Conservation (phyloP, 2,113 vertebrate genomes). For the Fukomys damarensis region DNA sequence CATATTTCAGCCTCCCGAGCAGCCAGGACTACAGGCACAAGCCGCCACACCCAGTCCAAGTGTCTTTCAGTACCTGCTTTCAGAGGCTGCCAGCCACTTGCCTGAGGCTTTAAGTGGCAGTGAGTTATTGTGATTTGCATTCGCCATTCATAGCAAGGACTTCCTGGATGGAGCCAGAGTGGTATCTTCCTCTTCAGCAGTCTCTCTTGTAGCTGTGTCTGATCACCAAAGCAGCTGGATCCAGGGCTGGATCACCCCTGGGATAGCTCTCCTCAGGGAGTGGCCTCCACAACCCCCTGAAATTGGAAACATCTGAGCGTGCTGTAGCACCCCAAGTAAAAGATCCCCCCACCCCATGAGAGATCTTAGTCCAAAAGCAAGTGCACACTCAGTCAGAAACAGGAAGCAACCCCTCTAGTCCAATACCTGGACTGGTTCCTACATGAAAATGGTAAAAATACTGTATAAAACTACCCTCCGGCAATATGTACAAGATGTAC, state of each 20-base stretch:
- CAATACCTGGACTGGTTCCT: neutral
- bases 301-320: neutral
- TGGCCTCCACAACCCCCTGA: neutral
- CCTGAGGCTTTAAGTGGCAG: neutral
- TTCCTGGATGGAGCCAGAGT: neutral
- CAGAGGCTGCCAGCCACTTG: too few relatives aligned
- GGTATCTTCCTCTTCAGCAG: neutral
- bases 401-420: neutral
- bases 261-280: neutral
- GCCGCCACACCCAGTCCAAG: neutral
- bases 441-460: neutral
- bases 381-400: neutral
- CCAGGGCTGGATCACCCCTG: neutral
- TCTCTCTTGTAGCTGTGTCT: neutral
- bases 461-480: neutral
- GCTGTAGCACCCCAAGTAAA: too few relatives aligned
- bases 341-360: neutral
- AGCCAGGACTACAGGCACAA: neutral
- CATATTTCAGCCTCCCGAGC: neutral
- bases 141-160: neutral
- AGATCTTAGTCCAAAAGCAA: neutral
- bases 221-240: neutral
- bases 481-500: neutral
- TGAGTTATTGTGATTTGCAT: too few relatives aligned
- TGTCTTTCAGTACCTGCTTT: neutral